Base-by-base conservation (phyloP, 2,113 vertebrate species). In the Corythornis vintsioides region DNA sequence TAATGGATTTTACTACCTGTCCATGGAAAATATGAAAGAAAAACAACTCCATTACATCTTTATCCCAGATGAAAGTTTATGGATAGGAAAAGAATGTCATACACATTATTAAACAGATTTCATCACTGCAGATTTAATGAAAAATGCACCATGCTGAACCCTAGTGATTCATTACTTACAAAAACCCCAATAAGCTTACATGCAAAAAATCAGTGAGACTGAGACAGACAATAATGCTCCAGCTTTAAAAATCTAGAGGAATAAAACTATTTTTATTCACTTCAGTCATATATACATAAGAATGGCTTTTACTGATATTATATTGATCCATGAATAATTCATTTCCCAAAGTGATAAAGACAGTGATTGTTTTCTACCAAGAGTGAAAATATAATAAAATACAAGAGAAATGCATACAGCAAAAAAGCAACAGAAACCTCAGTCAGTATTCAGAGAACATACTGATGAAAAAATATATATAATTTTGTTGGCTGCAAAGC, bases 61-160 rank as follows among this genome's bases (percentile, higher is more conserved):
- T 70, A 83, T 89, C 57, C 79, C 63, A 88, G n/a, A 77, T 66
- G 29, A 92, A 91, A 86, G 2, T 3, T 40, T 64, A 29, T 48
- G 80, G 82, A 90, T n/a, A 71, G 90, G 76, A 92, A 75, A 90
- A 90, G 69, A 94, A 86, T 92, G 35, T 78, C 80, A 88, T 80
- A 85, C 38, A 74, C 71, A 69, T 95, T 95, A 96, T 95, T 96
- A 96, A 96, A 87, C 48, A 97, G 92, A 94, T 95, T 96, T 92
- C 40, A 90, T 94, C 86, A 76, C 48, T 77, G 67, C 76, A 96
- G 72, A 95, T 89, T 94, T 97, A 94, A 96, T 97, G 96, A 96
- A 91, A 97, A 84, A 92, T 92, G 83, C 77, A 91, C 82, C 31
- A 75, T 50, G 79, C 18, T 93, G 92, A 95, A 95, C 93, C 77